Evolutionary conservation across 2,797 vertebrate species (phyloP).

Genomic region (Peromyscus aztecus): DNA sequence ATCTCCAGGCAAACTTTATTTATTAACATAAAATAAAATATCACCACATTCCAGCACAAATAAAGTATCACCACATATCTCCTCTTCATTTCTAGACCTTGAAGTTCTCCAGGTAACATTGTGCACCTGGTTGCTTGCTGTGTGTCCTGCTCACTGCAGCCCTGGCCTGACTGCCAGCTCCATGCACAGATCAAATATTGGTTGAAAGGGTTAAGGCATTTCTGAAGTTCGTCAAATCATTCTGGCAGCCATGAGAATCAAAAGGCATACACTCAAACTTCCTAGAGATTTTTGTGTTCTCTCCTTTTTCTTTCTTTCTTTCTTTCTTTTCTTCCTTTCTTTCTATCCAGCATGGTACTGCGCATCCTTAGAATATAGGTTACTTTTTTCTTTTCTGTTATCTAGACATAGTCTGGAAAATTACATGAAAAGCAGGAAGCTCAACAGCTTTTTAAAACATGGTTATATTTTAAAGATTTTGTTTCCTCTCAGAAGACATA

Average conservation of each 20-base stretch:
- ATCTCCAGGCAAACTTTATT: too few relatives aligned
- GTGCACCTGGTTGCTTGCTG: neutral
- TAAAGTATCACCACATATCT: too few relatives aligned
- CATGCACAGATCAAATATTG: neutral
- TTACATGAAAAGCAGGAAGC: constrained; percentile 14
- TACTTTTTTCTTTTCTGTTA: neutral
- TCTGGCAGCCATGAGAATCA: neutral
- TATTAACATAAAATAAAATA: too few relatives aligned
- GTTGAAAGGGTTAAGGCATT: constrained; percentile 33
- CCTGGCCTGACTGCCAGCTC: neutral
- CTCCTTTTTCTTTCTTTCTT: neutral
- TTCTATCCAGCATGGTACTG: neutral
- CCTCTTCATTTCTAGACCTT: neutral
- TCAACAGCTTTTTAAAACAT: neutral
- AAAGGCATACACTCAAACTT: neutral
- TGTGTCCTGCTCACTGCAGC: neutral
- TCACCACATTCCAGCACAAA: too few relatives aligned
- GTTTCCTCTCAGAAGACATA: constrained; percentile 61
- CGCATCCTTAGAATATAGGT: neutral
- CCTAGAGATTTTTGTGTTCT: neutral
- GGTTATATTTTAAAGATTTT: constrained; percentile 33
- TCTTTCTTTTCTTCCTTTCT: neutral
- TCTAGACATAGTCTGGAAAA: constrained; percentile 28
- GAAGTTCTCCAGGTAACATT: neutral
- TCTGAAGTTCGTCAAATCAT: neutral